These are phyloP conservation scores for Harpalus rufipes DNA, from an alignment of 2,888 invertebrate species.

Conservation along the genomic window DNA sequence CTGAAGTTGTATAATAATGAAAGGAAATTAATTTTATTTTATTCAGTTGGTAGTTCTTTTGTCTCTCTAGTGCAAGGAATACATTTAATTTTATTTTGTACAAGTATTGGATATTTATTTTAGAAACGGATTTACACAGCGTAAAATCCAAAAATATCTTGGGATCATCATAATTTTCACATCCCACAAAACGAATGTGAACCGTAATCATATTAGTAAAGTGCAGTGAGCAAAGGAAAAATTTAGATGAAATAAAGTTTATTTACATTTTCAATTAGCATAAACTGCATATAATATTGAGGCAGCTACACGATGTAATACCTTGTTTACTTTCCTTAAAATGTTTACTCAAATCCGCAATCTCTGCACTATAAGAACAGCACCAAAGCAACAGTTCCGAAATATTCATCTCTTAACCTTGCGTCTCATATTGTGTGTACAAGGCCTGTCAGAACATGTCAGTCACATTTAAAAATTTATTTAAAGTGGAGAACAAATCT, in stretches of 20 bases:
- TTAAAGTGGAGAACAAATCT: slow-evolving; percentile 53
- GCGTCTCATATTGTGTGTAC: slow-evolving; percentile 24
- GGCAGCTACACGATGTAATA: slow-evolving; percentile 15
- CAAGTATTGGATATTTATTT: too few relatives aligned
- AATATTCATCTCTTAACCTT: slow-evolving; percentile 28
- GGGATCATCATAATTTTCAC: too few relatives aligned
- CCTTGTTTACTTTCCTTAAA: background rate
- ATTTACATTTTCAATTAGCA: slow-evolving; percentile 2
- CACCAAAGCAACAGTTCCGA: slow-evolving; percentile 22
- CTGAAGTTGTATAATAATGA: too few relatives aligned
- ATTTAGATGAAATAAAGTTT: slow-evolving; percentile 7
- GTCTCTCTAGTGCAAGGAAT: too few relatives aligned
- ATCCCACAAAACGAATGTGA: background rate
- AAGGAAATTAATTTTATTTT: too few relatives aligned
- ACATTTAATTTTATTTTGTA: too few relatives aligned
- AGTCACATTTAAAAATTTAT: slow-evolving; percentile 60
- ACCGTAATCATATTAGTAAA: background rate
- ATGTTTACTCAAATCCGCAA: background rate
- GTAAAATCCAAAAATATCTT: too few relatives aligned
- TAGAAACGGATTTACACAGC: too few relatives aligned
- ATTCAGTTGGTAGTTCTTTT: too few relatives aligned
- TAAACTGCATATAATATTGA: slow-evolving; percentile 3
- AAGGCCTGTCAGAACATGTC: slow-evolving; percentile 52
- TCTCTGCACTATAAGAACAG: background rate
- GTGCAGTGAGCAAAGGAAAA: background rate